A percentile compares a stretch with the other conserved stretches of the same genome.
phyloP scores from a whole-genome alignment of 2,113 vertebrate species.

The Pelvicachromis taeniatus region DNA sequence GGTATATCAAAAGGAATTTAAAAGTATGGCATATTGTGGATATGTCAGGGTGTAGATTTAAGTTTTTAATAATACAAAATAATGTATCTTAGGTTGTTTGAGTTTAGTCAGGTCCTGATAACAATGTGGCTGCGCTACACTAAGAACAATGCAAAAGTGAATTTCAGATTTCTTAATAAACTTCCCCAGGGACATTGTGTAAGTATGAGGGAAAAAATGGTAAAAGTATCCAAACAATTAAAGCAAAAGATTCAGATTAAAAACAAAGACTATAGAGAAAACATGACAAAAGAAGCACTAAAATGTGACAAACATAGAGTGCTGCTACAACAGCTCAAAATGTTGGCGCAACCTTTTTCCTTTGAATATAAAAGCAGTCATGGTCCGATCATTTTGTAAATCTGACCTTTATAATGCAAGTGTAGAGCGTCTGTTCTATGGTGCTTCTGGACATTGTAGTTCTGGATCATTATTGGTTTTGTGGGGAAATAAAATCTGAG shows the following conservation, averaged over 20 bases:
- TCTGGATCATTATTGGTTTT: not conserved
- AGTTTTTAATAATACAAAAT: not conserved
- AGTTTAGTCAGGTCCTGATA: not conserved
- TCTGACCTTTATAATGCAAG: too few species aligned
- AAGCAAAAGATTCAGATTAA: not conserved
- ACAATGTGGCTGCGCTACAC: not conserved
- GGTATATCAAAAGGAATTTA: not conserved
- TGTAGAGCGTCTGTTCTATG: not conserved
- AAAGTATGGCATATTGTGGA: not conserved
- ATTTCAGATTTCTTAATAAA: not conserved
- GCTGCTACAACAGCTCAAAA: not conserved
- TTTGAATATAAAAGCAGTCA: not conserved
- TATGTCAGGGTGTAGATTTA: conserved; percentile 4
- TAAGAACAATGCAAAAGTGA: not conserved
- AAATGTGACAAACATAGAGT: not conserved
- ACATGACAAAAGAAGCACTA: not conserved
- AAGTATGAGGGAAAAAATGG: not conserved
- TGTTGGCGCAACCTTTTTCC: not conserved
- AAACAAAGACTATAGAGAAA: not conserved
- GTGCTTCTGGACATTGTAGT: not conserved
- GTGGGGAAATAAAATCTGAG: not conserved
- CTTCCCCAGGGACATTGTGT: too few species aligned
- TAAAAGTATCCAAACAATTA: not conserved
- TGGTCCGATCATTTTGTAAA: not conserved
- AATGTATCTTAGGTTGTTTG: not conserved